Percentiles rank a stretch among this genome's conserved stretches.
Evolutionary conservation across 1,140 invertebrate genomes (phyloP).

Genomic region (Chrysopa pallens): DNA sequence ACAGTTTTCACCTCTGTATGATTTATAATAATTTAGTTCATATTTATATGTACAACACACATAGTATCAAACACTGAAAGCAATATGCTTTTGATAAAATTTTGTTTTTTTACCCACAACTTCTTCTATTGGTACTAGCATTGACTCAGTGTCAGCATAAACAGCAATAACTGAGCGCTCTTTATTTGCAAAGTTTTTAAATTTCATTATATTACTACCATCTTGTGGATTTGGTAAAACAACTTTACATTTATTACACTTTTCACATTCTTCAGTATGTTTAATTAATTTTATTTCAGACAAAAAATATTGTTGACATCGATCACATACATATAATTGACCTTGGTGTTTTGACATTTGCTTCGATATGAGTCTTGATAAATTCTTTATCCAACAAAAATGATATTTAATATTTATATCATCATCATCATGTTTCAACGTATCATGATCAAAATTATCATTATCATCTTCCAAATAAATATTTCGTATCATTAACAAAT

Average conservation of each 20-base stretch:
- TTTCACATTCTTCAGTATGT: slow-evolving; percentile 9
- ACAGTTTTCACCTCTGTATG: no score
- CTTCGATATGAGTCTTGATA: slow-evolving; percentile 10
- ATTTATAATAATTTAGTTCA: no score
- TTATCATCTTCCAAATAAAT: slow-evolving; percentile 7
- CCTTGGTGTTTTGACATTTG: slow-evolving; percentile 11
- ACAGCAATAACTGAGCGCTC: no score
- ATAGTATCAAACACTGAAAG: no score
- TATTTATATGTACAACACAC: no score
- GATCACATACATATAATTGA: slow-evolving; percentile 14
- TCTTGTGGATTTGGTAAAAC: neutral
- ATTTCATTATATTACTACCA: neutral
- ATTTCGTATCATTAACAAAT: slow-evolving; percentile 12
- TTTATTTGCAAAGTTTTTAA: slow-evolving; percentile 1
- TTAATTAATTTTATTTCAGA: slow-evolving; percentile 8
- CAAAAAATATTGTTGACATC: slow-evolving; percentile 13
- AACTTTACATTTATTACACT: slow-evolving; percentile 2
- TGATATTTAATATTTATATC: slow-evolving; percentile 8
- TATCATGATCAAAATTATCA: no score
- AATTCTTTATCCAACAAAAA: slow-evolving; percentile 16
- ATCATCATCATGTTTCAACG: slow-evolving; percentile 1
- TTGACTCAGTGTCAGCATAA: no score
- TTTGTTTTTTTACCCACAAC: no score
- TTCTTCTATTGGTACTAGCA: no score
- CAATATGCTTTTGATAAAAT: no score